Base-by-base conservation (phyloP, 1,140 invertebrate species). In the Holcopasites calliopsidis region DNA sequence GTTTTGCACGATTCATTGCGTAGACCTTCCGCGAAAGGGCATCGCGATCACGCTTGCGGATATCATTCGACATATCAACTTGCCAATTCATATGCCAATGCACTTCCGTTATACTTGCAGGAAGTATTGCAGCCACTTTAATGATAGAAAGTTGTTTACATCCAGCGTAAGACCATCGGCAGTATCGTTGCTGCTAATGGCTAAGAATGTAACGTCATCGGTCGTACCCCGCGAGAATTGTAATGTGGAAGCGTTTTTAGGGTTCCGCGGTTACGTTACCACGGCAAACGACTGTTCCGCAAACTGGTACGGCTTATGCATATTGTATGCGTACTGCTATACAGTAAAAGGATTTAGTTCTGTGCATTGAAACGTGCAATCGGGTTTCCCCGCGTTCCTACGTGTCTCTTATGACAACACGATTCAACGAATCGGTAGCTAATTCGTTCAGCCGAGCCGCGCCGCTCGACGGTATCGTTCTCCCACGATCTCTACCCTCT, bases 221-320 rank as follows among this genome's bases (percentile, higher is more conserved):
- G 35, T 38, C 10, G 18, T 57, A 7, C 5, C 1, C 21, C 18
- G 1, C 21, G 54, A 33, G 31, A 31, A 38, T 35, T 57, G 31
- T 35, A n/a, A n/a, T n/a, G n/a, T n/a, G n/a, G 60, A 11, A 21
- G 28, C 8, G 3, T 33, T 31, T 16, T 44, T n/a, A 33, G 6
- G 3, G 5, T 52, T 58, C 49, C 66, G 55, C 47, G 57, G 28
- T 47, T n/a, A 44, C 42, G 11, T 13, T 21, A 8, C 7, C 26
- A 31, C 47, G 69, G 42, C 35, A 52, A 38, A 35, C 64, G 55
- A 40, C 26, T 50, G 64, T 31, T 60, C n/a, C 7, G 54, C 44
- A 50, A 75, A 75, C 54, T 69, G 21, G 73, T 21, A 52, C 73
- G 64, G n/a, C 52, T 50, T 69, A 75, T 75, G 54, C 72, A 75